These are phyloP conservation scores for Coryphaenoides rupestris DNA, from an alignment of 2,113 vertebrate species.

Conservation along the genomic window DNA sequence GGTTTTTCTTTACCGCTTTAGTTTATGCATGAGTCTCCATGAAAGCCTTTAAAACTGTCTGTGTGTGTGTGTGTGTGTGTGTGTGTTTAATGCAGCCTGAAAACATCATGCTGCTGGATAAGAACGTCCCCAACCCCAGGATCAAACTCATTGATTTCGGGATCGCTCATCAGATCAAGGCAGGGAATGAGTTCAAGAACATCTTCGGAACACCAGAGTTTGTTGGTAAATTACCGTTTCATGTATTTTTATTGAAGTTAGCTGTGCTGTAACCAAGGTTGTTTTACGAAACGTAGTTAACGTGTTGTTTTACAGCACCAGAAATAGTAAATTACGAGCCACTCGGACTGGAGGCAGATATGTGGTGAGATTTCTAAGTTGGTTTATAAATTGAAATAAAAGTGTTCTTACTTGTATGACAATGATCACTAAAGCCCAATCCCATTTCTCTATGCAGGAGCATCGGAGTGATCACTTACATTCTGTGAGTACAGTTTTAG, in stretches of 20 bases:
- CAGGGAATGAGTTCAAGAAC: slow-evolving; percentile 95
- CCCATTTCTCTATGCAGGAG: slow-evolving; percentile 75
- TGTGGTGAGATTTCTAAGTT: slow-evolving; percentile 84
- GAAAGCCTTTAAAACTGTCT: background rate
- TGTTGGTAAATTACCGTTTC: slow-evolving; percentile 74
- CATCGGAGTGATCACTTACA: slow-evolving; percentile 96
- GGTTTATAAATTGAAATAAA: background rate
- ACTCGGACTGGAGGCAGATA: slow-evolving; percentile 92
- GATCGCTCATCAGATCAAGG: slow-evolving; percentile 95
- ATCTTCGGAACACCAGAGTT: slow-evolving; percentile 98
- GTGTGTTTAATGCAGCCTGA: slow-evolving; percentile 76
- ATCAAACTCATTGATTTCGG: slow-evolving; percentile 98
- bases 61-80: too few species aligned
- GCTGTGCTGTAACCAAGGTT: too few species aligned
- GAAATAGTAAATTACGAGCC: slow-evolving; percentile 98
- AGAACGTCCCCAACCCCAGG: slow-evolving; percentile 86
- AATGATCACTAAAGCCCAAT: slow-evolving; percentile 19
- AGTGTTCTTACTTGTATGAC: background rate
- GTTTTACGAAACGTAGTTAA: slow-evolving; percentile 22
- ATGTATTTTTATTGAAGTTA: background rate
- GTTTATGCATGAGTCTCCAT: background rate
- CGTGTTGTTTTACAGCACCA: slow-evolving; percentile 76
- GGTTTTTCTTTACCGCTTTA: background rate
- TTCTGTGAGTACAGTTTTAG: slow-evolving; percentile 81
- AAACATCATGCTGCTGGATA: slow-evolving; percentile 97